Evolutionary conservation across 2,888 invertebrate genomes (phyloP).

Genomic region (Stenodema calcarata): DNA sequence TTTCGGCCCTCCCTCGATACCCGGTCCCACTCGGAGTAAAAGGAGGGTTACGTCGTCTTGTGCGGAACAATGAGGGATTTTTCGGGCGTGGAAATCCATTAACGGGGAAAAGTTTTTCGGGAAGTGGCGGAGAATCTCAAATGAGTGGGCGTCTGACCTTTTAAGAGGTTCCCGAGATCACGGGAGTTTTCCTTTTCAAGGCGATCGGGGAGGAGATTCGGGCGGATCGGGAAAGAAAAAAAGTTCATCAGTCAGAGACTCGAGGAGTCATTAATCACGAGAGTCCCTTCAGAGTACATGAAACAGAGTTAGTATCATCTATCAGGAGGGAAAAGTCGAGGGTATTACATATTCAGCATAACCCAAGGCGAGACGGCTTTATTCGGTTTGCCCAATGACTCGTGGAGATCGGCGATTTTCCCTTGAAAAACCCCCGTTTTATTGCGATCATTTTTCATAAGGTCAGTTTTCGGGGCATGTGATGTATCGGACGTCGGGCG

Average conservation of each 20-base stretch:
- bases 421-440: conserved; percentile 11
- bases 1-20: neutral
- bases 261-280: neutral
- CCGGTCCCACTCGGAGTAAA: too few species aligned
- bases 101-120: neutral
- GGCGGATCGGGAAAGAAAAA: neutral
- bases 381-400: conserved; percentile 43
- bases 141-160: conserved; percentile 24
- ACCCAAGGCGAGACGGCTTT: neutral
- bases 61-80: conserved; percentile 12
- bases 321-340: neutral
- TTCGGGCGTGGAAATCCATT: conserved; percentile 13
- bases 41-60: neutral
- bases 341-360: conserved; percentile 31
- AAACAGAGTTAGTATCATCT: conserved; percentile 41
- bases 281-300: neutral
- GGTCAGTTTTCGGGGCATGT: neutral
- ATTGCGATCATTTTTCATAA: conserved; percentile 28
- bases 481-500: neutral
- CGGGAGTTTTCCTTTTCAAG: neutral
- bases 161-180: neutral
- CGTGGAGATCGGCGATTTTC: conserved; percentile 39
- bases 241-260: conserved; percentile 6
- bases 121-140: conserved; percentile 9
- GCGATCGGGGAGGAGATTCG: neutral